These are phyloP conservation scores for Saturnia pavonia DNA, from an alignment of 2,888 invertebrate genomes.

Conservation along the genomic window DNA sequence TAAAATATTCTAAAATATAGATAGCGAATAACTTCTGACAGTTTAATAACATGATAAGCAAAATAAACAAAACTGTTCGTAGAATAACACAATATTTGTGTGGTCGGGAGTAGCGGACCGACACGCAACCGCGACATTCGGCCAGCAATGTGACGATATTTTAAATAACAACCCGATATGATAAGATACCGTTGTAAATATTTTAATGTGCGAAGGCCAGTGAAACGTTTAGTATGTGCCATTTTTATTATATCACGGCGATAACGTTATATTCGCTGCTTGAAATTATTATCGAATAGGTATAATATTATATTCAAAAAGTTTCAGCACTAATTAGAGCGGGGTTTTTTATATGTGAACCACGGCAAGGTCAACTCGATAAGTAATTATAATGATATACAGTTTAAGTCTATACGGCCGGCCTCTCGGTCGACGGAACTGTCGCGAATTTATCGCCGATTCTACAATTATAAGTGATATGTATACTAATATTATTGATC, in stretches of 20 bases:
- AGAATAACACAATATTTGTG: conserved; percentile 12
- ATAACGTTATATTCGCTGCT: conserved; percentile 32
- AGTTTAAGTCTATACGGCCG: background rate
- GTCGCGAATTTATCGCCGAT: background rate
- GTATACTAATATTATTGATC: background rate
- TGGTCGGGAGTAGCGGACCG: conserved; percentile 12
- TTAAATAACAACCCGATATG: conserved; percentile 34
- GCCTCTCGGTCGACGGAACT: background rate
- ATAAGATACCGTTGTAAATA: conserved; percentile 45
- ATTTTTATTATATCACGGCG: conserved; percentile 44
- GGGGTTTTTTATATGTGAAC: conserved; percentile 29
- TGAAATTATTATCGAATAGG: conserved; percentile 24
- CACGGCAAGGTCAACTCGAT: conserved; percentile 38
- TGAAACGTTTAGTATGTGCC: conserved; percentile 35
- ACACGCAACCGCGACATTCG: background rate
- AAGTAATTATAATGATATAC: background rate
- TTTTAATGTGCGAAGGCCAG: conserved; percentile 39
- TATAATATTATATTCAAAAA: conserved; percentile 27
- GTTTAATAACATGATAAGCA: conserved; percentile 17
- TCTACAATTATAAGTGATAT: background rate
- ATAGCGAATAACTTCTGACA: conserved; percentile 10
- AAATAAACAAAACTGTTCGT: conserved; percentile 17
- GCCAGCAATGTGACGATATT: conserved; percentile 26
- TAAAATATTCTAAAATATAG: background rate
- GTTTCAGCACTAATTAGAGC: conserved; percentile 30